Evolutionary conservation across 2,113 vertebrate species (phyloP), one percentile per base, ranked within the genome.

Genomic region (Neogale vison): DNA sequence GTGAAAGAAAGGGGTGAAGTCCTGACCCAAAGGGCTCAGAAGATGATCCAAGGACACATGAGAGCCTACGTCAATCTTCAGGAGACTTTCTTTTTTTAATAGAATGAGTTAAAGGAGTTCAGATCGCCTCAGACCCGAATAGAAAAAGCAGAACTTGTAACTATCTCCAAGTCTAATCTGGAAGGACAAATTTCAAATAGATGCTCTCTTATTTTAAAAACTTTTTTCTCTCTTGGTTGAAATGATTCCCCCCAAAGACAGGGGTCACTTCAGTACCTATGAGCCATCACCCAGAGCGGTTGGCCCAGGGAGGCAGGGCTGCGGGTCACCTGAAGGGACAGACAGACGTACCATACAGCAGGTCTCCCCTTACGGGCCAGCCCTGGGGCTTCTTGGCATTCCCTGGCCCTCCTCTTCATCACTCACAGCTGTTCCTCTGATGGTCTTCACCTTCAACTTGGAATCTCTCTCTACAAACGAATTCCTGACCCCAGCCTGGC

Each of bases 151-250:
- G 84, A 91, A 93, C 57, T 93, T 77, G 65, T 0, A 8, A 69
- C 21, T 15, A 65, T 34, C 14, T 85, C 36, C 29, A 88, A 45
- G 23, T 47, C 13, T 82, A 93, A 31, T 74, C 57, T 67, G 61
- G 81, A 93, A 94, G 45, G 34, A 77, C 15, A 96, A 36, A 86
- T 45, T 90, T 87, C 47, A 76, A 88, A 80, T 1, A 71, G 18
- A 91, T 47, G 4, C 14, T 89, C 52, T 89, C 59, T 80, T 87
- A 94, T n/a, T 87, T 94, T 29, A 83, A 94, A 81, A 36, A n/a
- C 3, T 5, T 39, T 34, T 74, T 74, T 74, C 81, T 42, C 65
- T 92, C 50, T 82, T 90, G 36, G 15, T n/a, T 94, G 36, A 97
- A 94, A 95, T 69, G 47, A 92, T 36, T 89, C 52, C 63, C 12